Evolutionary conservation across 2,113 vertebrate species (phyloP), one percentile per base, ranked within the genome.

Genomic region (Platysteira castanea): DNA sequence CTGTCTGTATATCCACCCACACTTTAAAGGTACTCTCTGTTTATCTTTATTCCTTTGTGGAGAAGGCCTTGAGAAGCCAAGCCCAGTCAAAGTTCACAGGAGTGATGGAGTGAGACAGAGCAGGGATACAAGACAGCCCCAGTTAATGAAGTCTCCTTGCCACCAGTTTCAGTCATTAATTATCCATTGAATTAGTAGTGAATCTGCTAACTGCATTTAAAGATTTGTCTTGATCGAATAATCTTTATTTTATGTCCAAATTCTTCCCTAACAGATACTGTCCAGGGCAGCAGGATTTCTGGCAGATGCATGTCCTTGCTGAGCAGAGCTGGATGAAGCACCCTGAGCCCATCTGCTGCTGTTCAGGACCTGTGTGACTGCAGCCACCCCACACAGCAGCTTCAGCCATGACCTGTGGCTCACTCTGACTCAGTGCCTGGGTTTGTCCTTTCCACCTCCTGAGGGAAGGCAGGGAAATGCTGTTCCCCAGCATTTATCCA

Each of bases 201-300:
- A 63, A 80, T 49, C 71, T 65, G 37, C 76, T 67, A 57, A 76
- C 60, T 1, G 6, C 59, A 37, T 14, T 15, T n/a, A 39, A 84
- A 82, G 56, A 82, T 84, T 75, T 84, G 19, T 39, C 47, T 85
- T 44, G 44, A 77, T 37, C 85, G 86, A 87, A 54, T 70, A 67
- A 49, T 71, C 65, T 60, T 87, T 63, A 54, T 54, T 63, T 88
- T 44, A 47, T 41, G 52, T 46, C 22, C 15, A 54, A 46, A 86
- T 76, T 50, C 28, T 23, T 46, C 65, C 63, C 85, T 41, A 47
- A 17, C 27, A 74, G 83, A 41, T 15, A 3, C 35, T 56, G 20
- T 26, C 13, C 47, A 70, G 47, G 33, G 87, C 91, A 91, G 87
- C 84, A 84, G 82, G 35, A 50, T 64, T 84, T 56, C 64, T 84